Evolutionary conservation across 2,113 vertebrate genomes (phyloP), one percentile per base, ranked within the genome.

Genomic region (Dromas ardeola): DNA sequence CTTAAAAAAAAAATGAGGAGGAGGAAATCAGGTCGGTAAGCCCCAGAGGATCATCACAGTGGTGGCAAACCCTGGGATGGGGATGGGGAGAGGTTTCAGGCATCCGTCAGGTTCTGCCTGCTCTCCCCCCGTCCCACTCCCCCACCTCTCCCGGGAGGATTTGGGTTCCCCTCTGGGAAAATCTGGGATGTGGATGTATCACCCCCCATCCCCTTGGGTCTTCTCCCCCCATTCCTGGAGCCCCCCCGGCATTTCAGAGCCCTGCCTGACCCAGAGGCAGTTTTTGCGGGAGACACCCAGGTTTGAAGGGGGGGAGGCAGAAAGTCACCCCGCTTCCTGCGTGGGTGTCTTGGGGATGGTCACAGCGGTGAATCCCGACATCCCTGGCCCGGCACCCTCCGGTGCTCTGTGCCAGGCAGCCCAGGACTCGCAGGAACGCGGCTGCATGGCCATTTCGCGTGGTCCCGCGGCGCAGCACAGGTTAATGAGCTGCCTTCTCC

Each of bases 361-460:
- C 50, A 5, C 29, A 32, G 85, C 0, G 0, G 42, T 56, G 22
- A 38, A 38, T 65, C 14, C 50, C 0, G 1, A 14, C 34, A 17
- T 6, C 11, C 10, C 58, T 1, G 3, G 20, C 50, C 23, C 5
- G 3, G 16, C 36, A 56, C 19, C 17, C 59, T 13, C 32, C 1
- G 0, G 49, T 13, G 38, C 25, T 17, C 1, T 0, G 25, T 15
- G 74, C 66, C 0, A 3, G 79, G 49, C 40, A n/a, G 15, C 4
- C 9, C 2, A 1, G 63, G 49, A 30, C 25, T 13, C 1, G 0
- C 22, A 17, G 40, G 30, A 7, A 10, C 0, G 15, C 2, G 5
- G 29, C 47, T 40, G 7, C 30, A 10, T 2, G 1, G 52, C 63
- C n/a, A 0, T 10, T 59, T 19, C 6, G 0, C 1, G 0, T 1